phyloP scores from a whole-genome alignment of 2,888 invertebrate genomes.

The Parnassius apollo region DNA sequence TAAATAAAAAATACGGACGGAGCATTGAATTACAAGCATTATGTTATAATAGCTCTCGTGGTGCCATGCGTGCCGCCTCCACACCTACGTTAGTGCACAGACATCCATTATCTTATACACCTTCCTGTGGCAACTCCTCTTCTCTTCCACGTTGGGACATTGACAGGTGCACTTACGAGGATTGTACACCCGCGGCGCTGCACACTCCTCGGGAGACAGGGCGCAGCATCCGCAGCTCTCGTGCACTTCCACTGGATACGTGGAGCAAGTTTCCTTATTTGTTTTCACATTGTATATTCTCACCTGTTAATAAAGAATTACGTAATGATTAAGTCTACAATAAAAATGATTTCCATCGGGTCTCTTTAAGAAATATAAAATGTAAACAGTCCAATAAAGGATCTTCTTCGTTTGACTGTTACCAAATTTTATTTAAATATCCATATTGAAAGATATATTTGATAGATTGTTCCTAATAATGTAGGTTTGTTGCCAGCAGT shows the following conservation, averaged over 20 bases:
- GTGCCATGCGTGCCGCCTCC: constrained; percentile 49
- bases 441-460: not conserved
- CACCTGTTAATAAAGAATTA: constrained; percentile 48
- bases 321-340: too few relatives aligned
- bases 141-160: constrained; percentile 68
- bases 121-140: constrained; percentile 66
- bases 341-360: too few relatives aligned
- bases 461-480: constrained; percentile 17
- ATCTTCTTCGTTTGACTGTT: too few relatives aligned
- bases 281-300: constrained; percentile 66
- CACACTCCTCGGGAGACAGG: constrained; percentile 51
- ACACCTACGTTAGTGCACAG: constrained; percentile 57
- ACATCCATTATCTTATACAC: constrained; percentile 79
- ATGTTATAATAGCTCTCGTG: constrained; percentile 40
- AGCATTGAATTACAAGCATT: constrained; percentile 42
- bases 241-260: constrained; percentile 65
- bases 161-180: constrained; percentile 78
- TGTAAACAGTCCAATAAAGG: too few relatives aligned
- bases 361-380: too few relatives aligned
- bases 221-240: constrained; percentile 64
- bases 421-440: too few relatives aligned
- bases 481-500: constrained; percentile 23
- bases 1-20: constrained; percentile 11
- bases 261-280: constrained; percentile 63
- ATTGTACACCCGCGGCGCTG: constrained; percentile 57